Conservation (phyloP, 2,888 invertebrate species). For the Piscicola geometra region DNA sequence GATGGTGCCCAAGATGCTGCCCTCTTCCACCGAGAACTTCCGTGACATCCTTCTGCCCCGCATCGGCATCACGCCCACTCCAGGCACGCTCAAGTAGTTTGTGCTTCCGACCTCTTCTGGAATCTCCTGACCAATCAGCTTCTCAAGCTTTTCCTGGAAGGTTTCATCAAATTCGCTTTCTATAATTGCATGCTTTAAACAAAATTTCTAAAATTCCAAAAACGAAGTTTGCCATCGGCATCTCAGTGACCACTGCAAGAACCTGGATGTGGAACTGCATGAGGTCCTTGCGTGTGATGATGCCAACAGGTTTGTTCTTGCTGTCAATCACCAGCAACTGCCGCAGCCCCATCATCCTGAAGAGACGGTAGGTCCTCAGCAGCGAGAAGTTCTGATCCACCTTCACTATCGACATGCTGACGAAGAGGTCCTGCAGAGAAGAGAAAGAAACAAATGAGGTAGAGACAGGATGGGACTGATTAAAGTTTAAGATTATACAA, state of each 20-base stretch:
- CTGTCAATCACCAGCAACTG: conserved; percentile 50
- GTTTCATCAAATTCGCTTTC: neutral
- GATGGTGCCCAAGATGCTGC: conserved; percentile 24
- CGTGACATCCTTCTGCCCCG: conserved; percentile 12
- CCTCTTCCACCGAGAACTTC: conserved; percentile 29
- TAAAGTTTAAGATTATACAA: no score
- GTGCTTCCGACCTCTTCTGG: conserved; percentile 11
- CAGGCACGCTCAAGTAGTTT: neutral
- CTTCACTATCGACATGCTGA: conserved; percentile 49
- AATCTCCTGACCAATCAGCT: conserved; percentile 31
- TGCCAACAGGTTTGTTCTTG: conserved; percentile 49
- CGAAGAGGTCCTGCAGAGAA: conserved; percentile 46
- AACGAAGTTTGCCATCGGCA: no score
- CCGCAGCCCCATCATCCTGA: conserved; percentile 51
- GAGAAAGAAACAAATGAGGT: neutral
- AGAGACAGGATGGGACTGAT: no score
- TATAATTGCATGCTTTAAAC: no score
- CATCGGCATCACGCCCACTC: neutral
- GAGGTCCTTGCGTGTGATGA: conserved; percentile 52
- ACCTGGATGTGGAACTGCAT: conserved; percentile 46
- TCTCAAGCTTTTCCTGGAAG: conserved; percentile 31
- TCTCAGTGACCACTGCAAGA: no score
- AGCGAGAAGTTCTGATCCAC: conserved; percentile 49
- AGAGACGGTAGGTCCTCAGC: conserved; percentile 49
- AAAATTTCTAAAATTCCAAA: neutral